phyloP scores from a whole-genome alignment of 2,888 invertebrate species.

The Hirtodrosophila cameraria region DNA sequence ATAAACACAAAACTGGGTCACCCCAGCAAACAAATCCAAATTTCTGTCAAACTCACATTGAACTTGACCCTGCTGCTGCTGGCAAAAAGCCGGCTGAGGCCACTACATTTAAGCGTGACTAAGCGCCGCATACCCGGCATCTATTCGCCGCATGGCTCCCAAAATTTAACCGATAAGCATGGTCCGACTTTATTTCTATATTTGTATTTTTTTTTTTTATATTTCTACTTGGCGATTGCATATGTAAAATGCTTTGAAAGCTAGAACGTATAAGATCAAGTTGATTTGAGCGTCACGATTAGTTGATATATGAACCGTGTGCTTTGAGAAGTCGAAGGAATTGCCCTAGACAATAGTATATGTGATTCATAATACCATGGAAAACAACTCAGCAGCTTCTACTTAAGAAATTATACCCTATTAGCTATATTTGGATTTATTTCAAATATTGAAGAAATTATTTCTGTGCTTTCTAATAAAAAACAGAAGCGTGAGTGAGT shows the following conservation, averaged over 20 bases:
- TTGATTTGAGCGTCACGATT: slow-evolving; percentile 8
- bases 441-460: too few species aligned
- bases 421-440: too few species aligned
- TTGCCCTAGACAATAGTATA: not conserved
- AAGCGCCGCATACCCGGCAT: slow-evolving; percentile 39
- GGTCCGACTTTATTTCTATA: slow-evolving; percentile 30
- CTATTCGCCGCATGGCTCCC: slow-evolving; percentile 29
- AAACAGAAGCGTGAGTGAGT: too few species aligned
- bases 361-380: slow-evolving; percentile 9
- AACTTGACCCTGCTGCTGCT: slow-evolving; percentile 47
- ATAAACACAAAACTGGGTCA: slow-evolving; percentile 26
- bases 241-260: not conserved
- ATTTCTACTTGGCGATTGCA: not conserved
- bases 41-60: slow-evolving; percentile 22
- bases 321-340: not conserved
- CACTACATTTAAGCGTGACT: slow-evolving; percentile 61
- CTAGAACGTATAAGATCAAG: slow-evolving; percentile 10
- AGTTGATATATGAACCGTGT: not conserved
- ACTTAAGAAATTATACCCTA: not conserved
- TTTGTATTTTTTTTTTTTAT: not conserved
- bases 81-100: slow-evolving; percentile 29
- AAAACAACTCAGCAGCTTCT: not conserved
- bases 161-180: slow-evolving; percentile 58
- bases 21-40: slow-evolving; percentile 19
- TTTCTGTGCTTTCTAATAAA: too few species aligned